Conservation (phyloP, 2,888 invertebrate genomes). For the Protophormia terraenovae region DNA sequence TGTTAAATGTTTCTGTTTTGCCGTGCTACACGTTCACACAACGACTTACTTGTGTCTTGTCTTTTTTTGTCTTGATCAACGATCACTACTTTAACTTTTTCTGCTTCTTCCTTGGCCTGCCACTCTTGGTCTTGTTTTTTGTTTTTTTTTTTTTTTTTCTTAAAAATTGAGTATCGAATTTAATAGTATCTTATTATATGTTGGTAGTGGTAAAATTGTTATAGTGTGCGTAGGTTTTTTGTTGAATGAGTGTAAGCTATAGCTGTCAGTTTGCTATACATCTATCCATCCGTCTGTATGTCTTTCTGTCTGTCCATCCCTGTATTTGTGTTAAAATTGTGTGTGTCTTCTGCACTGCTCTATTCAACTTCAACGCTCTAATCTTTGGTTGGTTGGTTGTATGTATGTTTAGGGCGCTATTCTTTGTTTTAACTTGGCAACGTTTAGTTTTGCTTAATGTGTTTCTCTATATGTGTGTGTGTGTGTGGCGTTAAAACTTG, state of each 20-base stretch:
- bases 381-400: constrained; percentile 52
- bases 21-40: constrained; percentile 67
- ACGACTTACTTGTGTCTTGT: constrained; percentile 67
- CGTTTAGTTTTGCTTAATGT: constrained; percentile 36
- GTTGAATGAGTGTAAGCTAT: not conserved
- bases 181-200: constrained; percentile 34
- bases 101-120: constrained; percentile 22
- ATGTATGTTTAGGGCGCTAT: constrained; percentile 53
- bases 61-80: constrained; percentile 61
- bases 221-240: constrained; percentile 12
- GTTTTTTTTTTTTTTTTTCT: not conserved
- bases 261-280: constrained; percentile 13
- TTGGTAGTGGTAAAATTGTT: constrained; percentile 30
- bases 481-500: constrained; percentile 63
- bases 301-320: constrained; percentile 27
- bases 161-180: constrained; percentile 32
- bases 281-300: constrained; percentile 22
- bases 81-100: constrained; percentile 57
- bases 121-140: constrained; percentile 3
- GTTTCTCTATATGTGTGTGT: no score
- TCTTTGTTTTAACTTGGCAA: constrained; percentile 37
- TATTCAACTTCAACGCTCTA: constrained; percentile 59
- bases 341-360: constrained; percentile 60
- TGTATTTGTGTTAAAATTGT: constrained; percentile 16
- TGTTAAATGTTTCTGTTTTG: constrained; percentile 66